phyloP scores from a whole-genome alignment of 30 jellyfish, hydroid and myxozoan genomes.

The Turritopsis dohrnii region DNA sequence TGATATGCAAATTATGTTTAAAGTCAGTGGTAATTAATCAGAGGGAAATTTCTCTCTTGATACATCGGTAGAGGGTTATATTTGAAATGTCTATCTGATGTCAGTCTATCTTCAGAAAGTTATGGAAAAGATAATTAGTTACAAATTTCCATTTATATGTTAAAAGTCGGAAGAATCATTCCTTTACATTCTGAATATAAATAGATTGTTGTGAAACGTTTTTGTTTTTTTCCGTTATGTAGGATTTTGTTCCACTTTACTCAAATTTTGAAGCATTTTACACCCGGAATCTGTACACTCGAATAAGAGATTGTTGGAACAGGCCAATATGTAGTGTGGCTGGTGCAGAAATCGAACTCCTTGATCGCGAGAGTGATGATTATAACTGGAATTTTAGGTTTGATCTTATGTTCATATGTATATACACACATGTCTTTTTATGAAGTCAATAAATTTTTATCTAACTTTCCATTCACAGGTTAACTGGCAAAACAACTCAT shows the following conservation, averaged over 20 bases:
- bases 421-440: no score
- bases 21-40: no score
- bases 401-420: not conserved
- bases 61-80: no score
- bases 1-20: no score
- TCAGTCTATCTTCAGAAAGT: no score
- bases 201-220: no score
- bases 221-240: not conserved
- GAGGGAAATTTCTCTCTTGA: no score
- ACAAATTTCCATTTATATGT: no score
- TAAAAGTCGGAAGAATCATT: no score
- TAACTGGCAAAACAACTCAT: conserved; percentile 50
- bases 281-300: conserved; percentile 81
- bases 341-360: conserved; percentile 81
- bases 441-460: not conserved
- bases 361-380: conserved; percentile 85
- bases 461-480: conserved; percentile 27
- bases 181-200: no score
- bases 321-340: conserved; percentile 96
- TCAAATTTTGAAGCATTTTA: conserved; percentile 94
- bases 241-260: conserved; percentile 95
- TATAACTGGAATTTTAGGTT: conserved; percentile 90
- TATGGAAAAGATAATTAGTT: no score
- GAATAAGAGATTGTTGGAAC: conserved; percentile 97
- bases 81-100: no score